Base-by-base conservation (phyloP, 1,140 invertebrate genomes). In the Drosophila saltans region DNA sequence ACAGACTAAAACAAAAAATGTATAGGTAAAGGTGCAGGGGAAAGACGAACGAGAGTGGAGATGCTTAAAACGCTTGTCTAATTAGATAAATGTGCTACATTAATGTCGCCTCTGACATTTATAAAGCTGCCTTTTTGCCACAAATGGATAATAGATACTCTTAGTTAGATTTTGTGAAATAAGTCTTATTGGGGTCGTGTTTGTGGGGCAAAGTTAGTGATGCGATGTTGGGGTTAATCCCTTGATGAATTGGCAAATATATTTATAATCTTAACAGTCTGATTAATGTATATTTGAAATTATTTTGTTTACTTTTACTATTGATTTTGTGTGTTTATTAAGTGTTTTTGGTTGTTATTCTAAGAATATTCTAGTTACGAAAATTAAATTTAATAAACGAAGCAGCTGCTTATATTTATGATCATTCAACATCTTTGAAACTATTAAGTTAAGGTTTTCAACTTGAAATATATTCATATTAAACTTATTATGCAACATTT, bases 51-150 rank as follows among this genome's bases (percentile, higher is more conserved):
- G 60, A 55, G 48, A 16, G 66, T 43, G 40, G 28, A 36, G 68
- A 66, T 66, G 64, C 77, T 71, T 69, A 78, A 84, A 78, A 80
- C 78, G 84, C 84, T 89, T 89, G 84, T 89, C 84, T 89, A 89
- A 89, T 89, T 89, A 89, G 84, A 89, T 83, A 89, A 89, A 89
- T 89, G 84, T 62, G 84, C 78, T 80, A 84, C 84, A 83, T 89
- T 89, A 89, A 79, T 89, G 84, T 84, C 77, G 70, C 69, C 72
- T 80, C 76, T 73, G 83, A 88, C 84, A 89, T 89, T 89, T 89
- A 83, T 81, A 78, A 89, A 89, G 78, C 69, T 69, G 59, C 67
- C 45, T 72, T 78, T 60, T 66, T 68, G 68, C 48, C 67, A 26
- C 57, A 70, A 36, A 66, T 69, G 56, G 65, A 48, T 66, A 33